phyloP scores from a whole-genome alignment of 2,797 vertebrate species.

The Micropoecilia bifurca region DNA sequence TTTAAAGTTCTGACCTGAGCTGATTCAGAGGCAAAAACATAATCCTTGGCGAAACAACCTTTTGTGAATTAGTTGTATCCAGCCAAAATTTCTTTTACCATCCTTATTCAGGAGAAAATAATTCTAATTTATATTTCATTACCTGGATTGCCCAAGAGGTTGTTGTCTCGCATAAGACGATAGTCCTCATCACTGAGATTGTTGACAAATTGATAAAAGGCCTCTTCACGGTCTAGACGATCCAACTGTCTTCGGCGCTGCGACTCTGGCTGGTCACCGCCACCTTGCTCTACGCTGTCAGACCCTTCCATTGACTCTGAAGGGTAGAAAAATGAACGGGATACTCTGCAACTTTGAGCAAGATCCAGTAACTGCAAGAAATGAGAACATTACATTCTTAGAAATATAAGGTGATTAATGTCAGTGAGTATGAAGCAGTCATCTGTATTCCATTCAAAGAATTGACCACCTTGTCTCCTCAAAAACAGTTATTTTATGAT shows the following conservation, averaged over 20 bases:
- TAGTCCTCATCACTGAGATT: constrained; percentile 98
- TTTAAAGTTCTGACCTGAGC: not conserved
- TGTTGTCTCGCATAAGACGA: constrained; percentile 99
- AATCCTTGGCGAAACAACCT: not conserved
- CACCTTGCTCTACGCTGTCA: constrained; percentile 91
- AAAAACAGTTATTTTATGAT: not conserved
- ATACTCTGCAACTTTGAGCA: constrained; percentile 57
- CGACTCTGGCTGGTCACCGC: constrained; percentile 90
- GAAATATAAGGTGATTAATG: not conserved
- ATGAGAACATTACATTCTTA: not conserved
- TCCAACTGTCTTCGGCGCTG: constrained; percentile 94
- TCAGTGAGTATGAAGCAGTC: not conserved
- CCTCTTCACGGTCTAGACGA: constrained; percentile 94
- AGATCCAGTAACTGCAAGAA: constrained; percentile 51
- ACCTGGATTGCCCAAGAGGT: constrained; percentile 97
- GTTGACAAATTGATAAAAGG: constrained; percentile 99
- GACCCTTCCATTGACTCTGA: constrained; percentile 88
- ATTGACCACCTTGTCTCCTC: not conserved
- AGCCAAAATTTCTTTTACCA: not conserved
- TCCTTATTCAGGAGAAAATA: not conserved
- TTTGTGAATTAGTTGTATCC: not conserved
- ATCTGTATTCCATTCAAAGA: not conserved
- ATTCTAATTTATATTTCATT: constrained; percentile 44
- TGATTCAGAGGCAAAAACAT: not conserved
- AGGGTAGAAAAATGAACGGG: constrained; percentile 47